Evolutionary conservation across 2,113 vertebrate genomes (phyloP), one percentile per base, ranked within the genome.

Genomic region (Anarrhichthys ocellatus): DNA sequence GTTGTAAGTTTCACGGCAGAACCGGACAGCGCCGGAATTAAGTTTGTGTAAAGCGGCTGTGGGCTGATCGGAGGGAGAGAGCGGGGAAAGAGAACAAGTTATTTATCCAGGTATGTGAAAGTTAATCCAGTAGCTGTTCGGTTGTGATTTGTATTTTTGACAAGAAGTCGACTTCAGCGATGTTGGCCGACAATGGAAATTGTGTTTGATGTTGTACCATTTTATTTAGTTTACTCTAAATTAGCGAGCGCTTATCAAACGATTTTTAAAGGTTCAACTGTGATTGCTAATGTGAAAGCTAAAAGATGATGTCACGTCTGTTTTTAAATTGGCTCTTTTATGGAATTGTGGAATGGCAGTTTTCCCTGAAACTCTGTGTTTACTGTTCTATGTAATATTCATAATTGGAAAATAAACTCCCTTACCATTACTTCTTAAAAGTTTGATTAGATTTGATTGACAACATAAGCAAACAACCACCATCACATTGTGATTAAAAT

Each of bases 21-120:
- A 94, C 94, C 89, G 76, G 94, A 91, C 89, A 64, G 87, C 65
- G 3, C 93, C 82, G 85, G 94, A 85, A 71, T 87, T 11, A 72
- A 54, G 78, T 62, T 66, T 61, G 44, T 68, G 52, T 32, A 22
- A 78, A 46, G 71, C 13, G 7, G 40, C 50, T 75, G 75, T 42
- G 76, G 65, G 67, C 80, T 79, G 82, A 61, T 67, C 69, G 38
- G 7, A 29, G 34, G 34, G n/a, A 48, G 24, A 32, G 46, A 61
- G n/a, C 29, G 29, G 20, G 42, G 17, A 56, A 18, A 50, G 61
- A 56, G n/a, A 15, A 24, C 22, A 36, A 11, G 24, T 66, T 65
- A 20, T 78, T 76, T 29, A 24, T 9, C 1, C 62, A 65, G 81
- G 85, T 88, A 81, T 59, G 91, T 73, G 29, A 58, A 61, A 52